Evolutionary conservation across 2,797 vertebrate species (phyloP).

Genomic region (Ataeniobius toweri): DNA sequence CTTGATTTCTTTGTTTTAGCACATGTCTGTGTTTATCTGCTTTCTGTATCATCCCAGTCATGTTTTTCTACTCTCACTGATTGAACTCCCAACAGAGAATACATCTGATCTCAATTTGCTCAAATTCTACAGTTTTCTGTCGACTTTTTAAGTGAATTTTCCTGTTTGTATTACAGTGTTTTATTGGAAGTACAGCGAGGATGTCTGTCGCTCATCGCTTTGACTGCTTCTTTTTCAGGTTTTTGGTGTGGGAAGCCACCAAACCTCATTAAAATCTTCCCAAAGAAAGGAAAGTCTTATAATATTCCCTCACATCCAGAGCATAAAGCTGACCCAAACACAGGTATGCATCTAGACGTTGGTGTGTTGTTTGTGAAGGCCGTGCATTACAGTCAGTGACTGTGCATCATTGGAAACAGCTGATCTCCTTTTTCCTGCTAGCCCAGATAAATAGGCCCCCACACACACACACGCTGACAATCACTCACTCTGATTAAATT

Average conservation of each 20-base stretch:
- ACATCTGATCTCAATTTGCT: neutral
- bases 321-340: slow-evolving; percentile 90
- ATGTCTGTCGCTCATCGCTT: neutral
- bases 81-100: neutral
- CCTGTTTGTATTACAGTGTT: neutral
- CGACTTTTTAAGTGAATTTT: neutral
- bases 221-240: slow-evolving; percentile 77
- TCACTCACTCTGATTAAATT: slow-evolving; percentile 9
- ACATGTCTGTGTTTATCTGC: neutral
- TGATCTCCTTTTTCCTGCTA: slow-evolving; percentile 55
- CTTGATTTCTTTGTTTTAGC: neutral
- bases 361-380: slow-evolving; percentile 18
- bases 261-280: slow-evolving; percentile 79
- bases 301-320: slow-evolving; percentile 91
- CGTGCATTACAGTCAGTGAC: slow-evolving; percentile 13
- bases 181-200: neutral
- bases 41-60: neutral
- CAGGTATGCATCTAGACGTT: slow-evolving; percentile 81
- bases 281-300: slow-evolving; percentile 83
- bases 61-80: neutral
- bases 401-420: slow-evolving; percentile 63
- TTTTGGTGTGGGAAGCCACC: slow-evolving; percentile 87
- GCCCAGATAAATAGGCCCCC: slow-evolving; percentile 38
- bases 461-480: slow-evolving; percentile 24
- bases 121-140: neutral